Evolutionary conservation across 2,797 vertebrate genomes (phyloP), one percentile per base, ranked within the genome.

Genomic region (Tympanoctomys barrerae): DNA sequence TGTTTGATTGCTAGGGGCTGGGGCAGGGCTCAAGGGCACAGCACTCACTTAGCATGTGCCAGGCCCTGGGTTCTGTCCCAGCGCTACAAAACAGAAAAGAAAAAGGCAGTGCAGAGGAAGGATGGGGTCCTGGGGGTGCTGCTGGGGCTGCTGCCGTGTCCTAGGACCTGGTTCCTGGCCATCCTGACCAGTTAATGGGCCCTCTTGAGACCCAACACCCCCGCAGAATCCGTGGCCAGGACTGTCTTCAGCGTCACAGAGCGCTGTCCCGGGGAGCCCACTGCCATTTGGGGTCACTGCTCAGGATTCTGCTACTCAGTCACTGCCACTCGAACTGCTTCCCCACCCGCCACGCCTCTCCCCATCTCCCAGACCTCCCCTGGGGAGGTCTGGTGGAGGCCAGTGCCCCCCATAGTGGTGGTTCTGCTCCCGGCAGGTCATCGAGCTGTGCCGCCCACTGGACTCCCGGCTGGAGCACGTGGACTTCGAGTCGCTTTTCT

Each of bases 401-500:
- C 2, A 0, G 1, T n/a, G 13, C 12, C 28, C 54, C 54, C 92
- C 91, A 91, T 0, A 13, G 70, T 80, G 9, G 70, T 83, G 9
- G 36, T 14, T 66, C 66, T 31, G 4, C 95, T 57, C 75, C 96
- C 7, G 2, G 33, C 98, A 99, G 99, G 99, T 99, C 83, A 99
- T 99, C 1, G 99, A 99, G 97, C 98, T 99, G 97, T 99, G 99
- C 78, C 99, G 99, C 75, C 99, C 99, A 0, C 99, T 99, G 0
- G 99, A 99, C 98, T 99, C 99, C 21, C 99, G 99, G 64, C 99
- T 99, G 33, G 99, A 99, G 96, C 99, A 99, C 0, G 99, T 99
- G 81, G 99, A 99, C 97, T 99, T 99, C 0, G 99, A 99, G 97
- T 99, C 99, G 97, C 98, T 99, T 96, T 99, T 99, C 98, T 98